These are phyloP conservation scores for Varanus komodoensis DNA, from an alignment of 2,113 vertebrate species.

Conservation along the genomic window DNA sequence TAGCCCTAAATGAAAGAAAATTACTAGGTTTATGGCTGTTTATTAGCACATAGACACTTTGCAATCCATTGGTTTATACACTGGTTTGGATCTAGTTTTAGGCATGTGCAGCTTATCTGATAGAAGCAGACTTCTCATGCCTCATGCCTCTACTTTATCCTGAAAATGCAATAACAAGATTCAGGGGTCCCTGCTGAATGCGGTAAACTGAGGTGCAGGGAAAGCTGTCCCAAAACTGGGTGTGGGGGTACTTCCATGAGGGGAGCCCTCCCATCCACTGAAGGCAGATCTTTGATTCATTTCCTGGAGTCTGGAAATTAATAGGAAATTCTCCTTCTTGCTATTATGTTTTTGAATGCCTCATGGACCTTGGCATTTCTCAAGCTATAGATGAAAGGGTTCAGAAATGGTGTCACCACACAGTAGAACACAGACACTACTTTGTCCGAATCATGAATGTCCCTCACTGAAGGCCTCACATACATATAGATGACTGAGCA, in stretches of 20 bases:
- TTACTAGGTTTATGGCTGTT: neutral
- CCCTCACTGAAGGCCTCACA: neutral
- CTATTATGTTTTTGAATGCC: neutral
- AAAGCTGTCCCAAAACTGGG: too few relatives aligned
- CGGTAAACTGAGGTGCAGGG: too few relatives aligned
- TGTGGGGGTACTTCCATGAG: too few relatives aligned
- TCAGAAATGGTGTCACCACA: conserved; percentile 20
- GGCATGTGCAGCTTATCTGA: too few relatives aligned
- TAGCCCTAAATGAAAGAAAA: neutral
- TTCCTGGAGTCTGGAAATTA: neutral
- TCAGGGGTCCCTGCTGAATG: too few relatives aligned
- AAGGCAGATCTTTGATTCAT: too few relatives aligned
- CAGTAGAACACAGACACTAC: rapidly evolving
- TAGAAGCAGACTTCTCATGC: too few relatives aligned
- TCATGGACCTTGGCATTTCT: neutral
- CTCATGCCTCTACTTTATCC: too few relatives aligned
- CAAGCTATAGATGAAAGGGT: conserved; percentile 33
- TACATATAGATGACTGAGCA: rapidly evolving
- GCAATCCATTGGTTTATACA: neutral
- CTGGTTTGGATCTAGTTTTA: too few relatives aligned
- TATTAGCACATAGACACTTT: neutral
- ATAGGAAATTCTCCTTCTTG: neutral
- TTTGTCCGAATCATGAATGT: neutral
- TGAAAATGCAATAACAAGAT: neutral
- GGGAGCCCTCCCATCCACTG: too few relatives aligned